Evolutionary conservation across 1,140 invertebrate genomes (phyloP).

Genomic region (Drosophila ogumai): DNA sequence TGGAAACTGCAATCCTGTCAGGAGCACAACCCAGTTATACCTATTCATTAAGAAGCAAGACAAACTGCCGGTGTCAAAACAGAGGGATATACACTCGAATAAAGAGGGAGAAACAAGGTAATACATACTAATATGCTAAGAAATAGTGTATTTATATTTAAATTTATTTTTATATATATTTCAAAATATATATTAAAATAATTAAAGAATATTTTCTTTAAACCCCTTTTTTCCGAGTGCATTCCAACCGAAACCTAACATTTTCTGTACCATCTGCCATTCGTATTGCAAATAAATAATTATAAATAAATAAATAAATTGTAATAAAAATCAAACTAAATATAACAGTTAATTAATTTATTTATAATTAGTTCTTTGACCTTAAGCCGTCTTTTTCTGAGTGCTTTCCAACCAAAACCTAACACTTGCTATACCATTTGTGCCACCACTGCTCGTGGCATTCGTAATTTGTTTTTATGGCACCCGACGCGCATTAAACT

Average conservation of each 20-base stretch:
- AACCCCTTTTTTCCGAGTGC: background rate
- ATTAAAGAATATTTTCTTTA: too few species aligned
- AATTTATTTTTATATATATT: background rate
- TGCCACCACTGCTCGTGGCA: conserved; percentile 15
- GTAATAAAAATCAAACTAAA: too few species aligned
- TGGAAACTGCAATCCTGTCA: conserved; percentile 47
- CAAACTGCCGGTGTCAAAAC: conserved; percentile 32
- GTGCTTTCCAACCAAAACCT: background rate
- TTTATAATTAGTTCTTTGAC: too few species aligned
- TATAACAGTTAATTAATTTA: too few species aligned
- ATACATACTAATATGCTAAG: background rate
- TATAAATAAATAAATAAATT: too few species aligned
- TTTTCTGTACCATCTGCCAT: too few species aligned
- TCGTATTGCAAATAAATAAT: too few species aligned
- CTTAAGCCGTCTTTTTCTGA: background rate
- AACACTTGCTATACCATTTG: conserved; percentile 55
- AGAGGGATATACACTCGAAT: conserved; percentile 5
- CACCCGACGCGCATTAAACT: conserved; percentile 53
- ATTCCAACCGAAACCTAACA: too few species aligned
- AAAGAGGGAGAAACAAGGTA: background rate
- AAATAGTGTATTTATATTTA: background rate
- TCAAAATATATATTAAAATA: background rate
- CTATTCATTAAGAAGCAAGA: conserved; percentile 52
- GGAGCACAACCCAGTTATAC: conserved; percentile 45
- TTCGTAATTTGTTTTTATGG: conserved; percentile 56